Evolutionary conservation across 2,113 vertebrate species (phyloP), one percentile per base, ranked within the genome.

Genomic region (Alaudala cheleensis): DNA sequence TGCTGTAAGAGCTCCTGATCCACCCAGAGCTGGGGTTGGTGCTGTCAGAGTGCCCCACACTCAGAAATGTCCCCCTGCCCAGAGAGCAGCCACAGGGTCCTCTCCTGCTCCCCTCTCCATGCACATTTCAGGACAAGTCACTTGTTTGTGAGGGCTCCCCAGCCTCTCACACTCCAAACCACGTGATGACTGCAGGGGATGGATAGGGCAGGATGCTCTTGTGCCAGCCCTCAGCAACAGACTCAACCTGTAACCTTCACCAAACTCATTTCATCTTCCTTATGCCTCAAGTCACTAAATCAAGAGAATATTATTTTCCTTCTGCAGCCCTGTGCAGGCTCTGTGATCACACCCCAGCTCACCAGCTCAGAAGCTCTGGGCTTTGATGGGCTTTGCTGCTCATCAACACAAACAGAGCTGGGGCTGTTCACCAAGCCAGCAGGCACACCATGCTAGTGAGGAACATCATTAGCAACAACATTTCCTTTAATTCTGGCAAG

Each of bases 201-300:
- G 62, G 58, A 7, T 10, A 9, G 47, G 57, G 49, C 5, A 2
- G 66, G 0, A 0, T 0, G 2, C 26, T 50, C 47, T 12, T 0
- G 0, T 33, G 26, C 37, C 80, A 34, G 33, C 33, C 39, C 33
- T 40, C 47, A 49, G 34, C 9, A 5, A 47, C 67, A 51, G 53
- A 67, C 25, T 21, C 4, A 12, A 57, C 31, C 42, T 28, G 10
- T 51, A 81, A 24, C 42, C 65, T 69, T 44, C 1, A 5, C 22
- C 65, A 54, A 54, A 15, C 17, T 62, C 12, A 13, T 31, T 66
- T 62, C 47, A 37, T n/a, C 42, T n/a, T 61, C 47, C 65, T 65
- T 34, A 24, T 1, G 2, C 65, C 39, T 70, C 14, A 4, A n/a
- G 29, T 34, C 3, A 1, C 60, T 61, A 56, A n/a, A 67, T 40